Percentiles rank a stretch among this genome's conserved stretches.
Conservation (phyloP, 2,113 vertebrate genomes). For the Bettongia penicillata region DNA sequence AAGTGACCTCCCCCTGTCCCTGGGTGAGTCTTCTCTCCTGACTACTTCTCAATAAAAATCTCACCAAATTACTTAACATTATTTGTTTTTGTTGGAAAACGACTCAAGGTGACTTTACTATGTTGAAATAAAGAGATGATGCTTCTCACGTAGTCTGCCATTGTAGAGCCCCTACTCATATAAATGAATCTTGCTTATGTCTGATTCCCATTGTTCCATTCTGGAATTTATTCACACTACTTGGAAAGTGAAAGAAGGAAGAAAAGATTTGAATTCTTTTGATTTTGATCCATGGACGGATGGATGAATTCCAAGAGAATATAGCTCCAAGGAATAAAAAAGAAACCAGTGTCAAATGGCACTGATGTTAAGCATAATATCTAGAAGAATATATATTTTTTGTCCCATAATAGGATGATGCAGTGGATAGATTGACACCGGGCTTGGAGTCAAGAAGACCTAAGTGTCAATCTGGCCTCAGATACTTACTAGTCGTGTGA, state of each 20-base stretch:
- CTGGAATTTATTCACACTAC: background rate
- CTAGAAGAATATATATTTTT: background rate
- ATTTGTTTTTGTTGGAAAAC: background rate
- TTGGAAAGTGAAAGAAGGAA: background rate
- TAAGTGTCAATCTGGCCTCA: background rate
- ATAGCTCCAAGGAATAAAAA: background rate
- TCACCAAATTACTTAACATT: background rate
- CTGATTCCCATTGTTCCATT: background rate
- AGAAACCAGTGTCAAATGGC: background rate
- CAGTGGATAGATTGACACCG: background rate
- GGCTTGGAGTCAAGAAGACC: background rate
- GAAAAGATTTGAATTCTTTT: background rate
- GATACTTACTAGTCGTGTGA: background rate
- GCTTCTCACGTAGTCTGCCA: background rate
- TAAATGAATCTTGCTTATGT: background rate
- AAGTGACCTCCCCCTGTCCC: background rate
- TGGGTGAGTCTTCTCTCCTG: background rate
- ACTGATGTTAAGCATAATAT: background rate
- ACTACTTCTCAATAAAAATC: background rate
- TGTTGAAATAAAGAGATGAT: background rate
- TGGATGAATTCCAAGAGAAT: background rate
- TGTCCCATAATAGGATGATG: background rate
- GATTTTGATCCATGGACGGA: background rate
- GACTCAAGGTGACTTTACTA: background rate
- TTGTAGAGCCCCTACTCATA: background rate